phyloP scores from a whole-genome alignment of 2,888 invertebrate genomes.

The Eupithecia subfuscata region DNA sequence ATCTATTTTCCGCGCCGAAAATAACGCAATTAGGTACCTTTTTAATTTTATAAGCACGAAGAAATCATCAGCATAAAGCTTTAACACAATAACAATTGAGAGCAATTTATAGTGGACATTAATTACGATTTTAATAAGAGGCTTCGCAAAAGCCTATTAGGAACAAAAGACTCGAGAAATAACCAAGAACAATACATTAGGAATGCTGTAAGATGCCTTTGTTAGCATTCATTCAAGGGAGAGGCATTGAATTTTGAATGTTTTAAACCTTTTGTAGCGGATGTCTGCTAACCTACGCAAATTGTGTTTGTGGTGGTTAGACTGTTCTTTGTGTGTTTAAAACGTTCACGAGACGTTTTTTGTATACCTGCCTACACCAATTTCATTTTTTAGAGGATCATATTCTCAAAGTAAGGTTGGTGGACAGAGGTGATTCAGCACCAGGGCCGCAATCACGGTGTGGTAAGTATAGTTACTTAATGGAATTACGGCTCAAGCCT shows the following conservation, averaged over 20 bases:
- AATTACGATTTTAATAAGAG: constrained; percentile 35
- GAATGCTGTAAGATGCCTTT: constrained; percentile 26
- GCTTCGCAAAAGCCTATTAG: constrained; percentile 32
- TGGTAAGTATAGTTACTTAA: too few relatives aligned
- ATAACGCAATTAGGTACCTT: too few relatives aligned
- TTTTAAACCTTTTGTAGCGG: constrained; percentile 51
- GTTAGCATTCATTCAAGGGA: constrained; percentile 24
- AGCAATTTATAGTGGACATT: constrained; percentile 36
- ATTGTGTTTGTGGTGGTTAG: background rate
- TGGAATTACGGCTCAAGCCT: too few relatives aligned
- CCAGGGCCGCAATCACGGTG: too few relatives aligned
- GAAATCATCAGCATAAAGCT: background rate
- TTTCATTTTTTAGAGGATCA: too few relatives aligned
- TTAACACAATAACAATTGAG: constrained; percentile 23
- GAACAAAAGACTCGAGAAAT: constrained; percentile 33
- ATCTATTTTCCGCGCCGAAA: background rate
- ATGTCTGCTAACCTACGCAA: constrained; percentile 9
- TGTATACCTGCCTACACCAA: too few relatives aligned
- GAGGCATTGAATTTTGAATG: constrained; percentile 62
- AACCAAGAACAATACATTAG: constrained; percentile 35
- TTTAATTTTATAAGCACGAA: background rate
- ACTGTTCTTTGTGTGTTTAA: background rate
- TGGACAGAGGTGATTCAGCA: too few relatives aligned
- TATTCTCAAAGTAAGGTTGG: too few relatives aligned
- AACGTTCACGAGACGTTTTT: background rate